A percentile compares a stretch with the other conserved stretches of the same genome.
Evolutionary conservation across 2,113 vertebrate species (phyloP).

Genomic region (Aviceda subcristata): DNA sequence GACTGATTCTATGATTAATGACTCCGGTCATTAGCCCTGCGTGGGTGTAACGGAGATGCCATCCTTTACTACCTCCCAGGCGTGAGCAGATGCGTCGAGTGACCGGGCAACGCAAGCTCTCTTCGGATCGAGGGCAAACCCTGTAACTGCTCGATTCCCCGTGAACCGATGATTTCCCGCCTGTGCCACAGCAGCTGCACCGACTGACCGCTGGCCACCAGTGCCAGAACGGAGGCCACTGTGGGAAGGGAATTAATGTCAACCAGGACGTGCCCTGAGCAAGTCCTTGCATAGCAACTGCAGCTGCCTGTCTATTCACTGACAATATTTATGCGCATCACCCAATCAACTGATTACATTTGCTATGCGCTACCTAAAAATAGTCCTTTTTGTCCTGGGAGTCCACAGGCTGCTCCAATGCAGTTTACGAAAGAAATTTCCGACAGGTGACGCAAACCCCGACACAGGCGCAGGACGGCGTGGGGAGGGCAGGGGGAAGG

Average conservation of each 20-base stretch:
- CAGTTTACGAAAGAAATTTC: accelerated
- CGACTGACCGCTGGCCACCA: accelerated
- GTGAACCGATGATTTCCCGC: accelerated
- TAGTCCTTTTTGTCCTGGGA: background rate
- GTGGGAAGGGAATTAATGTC: background rate
- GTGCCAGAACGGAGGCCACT: accelerated
- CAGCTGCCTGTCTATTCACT: background rate
- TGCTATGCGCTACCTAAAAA: background rate
- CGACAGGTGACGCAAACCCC: accelerated
- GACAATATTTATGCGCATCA: background rate
- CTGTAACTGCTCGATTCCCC: accelerated
- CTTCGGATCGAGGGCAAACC: background rate
- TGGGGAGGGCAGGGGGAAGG: background rate
- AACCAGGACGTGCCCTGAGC: background rate
- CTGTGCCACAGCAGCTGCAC: background rate
- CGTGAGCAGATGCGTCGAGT: accelerated
- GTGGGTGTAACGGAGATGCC: accelerated
- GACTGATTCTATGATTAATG: background rate
- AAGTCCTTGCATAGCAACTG: background rate
- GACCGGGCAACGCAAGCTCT: accelerated
- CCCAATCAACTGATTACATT: background rate
- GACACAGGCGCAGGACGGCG: accelerated
- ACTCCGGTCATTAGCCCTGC: accelerated
- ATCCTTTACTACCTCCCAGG: background rate
- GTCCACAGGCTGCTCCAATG: background rate